These are phyloP conservation scores for Ditylenchus dipsaci DNA, from an alignment of 1,140 invertebrate species.

Conservation along the genomic window DNA sequence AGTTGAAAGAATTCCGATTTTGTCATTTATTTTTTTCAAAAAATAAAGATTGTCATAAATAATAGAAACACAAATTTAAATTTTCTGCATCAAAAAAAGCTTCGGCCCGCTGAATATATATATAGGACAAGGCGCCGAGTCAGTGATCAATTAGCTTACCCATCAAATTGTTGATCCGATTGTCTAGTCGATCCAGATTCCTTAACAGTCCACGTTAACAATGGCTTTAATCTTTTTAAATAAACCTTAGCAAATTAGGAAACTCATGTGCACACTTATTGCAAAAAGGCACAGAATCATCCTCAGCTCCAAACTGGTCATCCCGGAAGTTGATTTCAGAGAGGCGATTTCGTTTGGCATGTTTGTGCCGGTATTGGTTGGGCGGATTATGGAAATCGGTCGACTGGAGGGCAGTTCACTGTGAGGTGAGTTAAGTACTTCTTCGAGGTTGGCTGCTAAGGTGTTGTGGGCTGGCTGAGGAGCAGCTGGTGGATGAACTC, in stretches of 20 bases:
- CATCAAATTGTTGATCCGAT: slow-evolving; percentile 8
- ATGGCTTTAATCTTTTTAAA: not conserved
- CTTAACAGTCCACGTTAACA: not conserved
- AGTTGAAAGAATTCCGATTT: too few relatives aligned
- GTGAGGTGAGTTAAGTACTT: not conserved
- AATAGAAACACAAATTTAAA: too few relatives aligned
- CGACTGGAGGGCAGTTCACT: not conserved
- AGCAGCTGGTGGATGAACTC: too few relatives aligned
- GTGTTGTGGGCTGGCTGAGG: not conserved
- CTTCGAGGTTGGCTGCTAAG: not conserved
- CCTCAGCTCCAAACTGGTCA: not conserved
- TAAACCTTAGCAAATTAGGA: slow-evolving; percentile 10
- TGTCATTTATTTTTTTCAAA: too few relatives aligned
- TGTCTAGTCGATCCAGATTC: slow-evolving; percentile 11
- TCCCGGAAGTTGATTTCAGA: not conserved
- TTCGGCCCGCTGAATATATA: too few relatives aligned
- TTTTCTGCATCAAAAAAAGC: too few relatives aligned
- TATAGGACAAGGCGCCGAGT: too few relatives aligned
- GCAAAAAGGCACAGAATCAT: slow-evolving; percentile 11
- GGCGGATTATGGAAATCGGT: not conserved
- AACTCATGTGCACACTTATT: slow-evolving; percentile 17
- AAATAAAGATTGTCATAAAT: too few relatives aligned
- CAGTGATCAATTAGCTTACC: not conserved
- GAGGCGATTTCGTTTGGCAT: not conserved
- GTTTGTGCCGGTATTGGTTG: not conserved